phyloP scores from a whole-genome alignment of 2,113 vertebrate species.

The Mustelus asterias region DNA sequence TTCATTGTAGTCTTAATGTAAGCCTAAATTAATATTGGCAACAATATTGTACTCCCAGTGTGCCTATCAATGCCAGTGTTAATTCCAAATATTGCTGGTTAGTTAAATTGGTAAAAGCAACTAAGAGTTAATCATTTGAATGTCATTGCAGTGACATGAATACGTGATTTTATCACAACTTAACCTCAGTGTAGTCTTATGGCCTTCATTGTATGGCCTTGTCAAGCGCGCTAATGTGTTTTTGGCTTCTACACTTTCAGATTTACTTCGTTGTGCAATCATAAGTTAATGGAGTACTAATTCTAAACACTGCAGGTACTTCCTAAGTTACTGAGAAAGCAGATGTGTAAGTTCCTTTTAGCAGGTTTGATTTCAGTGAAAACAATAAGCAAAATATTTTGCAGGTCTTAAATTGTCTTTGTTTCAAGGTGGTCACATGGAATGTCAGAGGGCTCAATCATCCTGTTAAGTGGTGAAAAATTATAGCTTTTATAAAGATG shows the following conservation, averaged over 20 bases:
- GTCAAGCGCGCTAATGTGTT: background rate
- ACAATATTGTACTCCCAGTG: background rate
- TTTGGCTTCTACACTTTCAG: constrained; percentile 8
- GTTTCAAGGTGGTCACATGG: background rate
- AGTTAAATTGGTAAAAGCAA: background rate
- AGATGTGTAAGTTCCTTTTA: background rate
- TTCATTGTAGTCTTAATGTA: no score
- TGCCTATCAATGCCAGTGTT: background rate
- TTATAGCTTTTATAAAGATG: background rate
- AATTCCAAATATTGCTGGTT: constrained; percentile 22
- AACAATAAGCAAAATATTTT: background rate
- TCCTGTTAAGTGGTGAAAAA: constrained; percentile 21
- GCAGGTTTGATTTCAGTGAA: background rate
- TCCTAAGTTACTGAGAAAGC: background rate
- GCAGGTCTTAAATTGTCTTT: background rate
- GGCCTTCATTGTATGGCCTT: background rate
- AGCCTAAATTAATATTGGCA: background rate
- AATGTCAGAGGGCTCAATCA: background rate
- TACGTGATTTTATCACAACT: background rate
- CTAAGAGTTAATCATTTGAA: background rate
- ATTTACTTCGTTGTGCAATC: background rate
- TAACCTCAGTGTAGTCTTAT: background rate
- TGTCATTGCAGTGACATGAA: background rate
- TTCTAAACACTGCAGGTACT: background rate
- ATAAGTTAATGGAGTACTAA: background rate